Evolutionary conservation across 2,113 vertebrate species (phyloP).

Genomic region (Actenoides lindsayi): DNA sequence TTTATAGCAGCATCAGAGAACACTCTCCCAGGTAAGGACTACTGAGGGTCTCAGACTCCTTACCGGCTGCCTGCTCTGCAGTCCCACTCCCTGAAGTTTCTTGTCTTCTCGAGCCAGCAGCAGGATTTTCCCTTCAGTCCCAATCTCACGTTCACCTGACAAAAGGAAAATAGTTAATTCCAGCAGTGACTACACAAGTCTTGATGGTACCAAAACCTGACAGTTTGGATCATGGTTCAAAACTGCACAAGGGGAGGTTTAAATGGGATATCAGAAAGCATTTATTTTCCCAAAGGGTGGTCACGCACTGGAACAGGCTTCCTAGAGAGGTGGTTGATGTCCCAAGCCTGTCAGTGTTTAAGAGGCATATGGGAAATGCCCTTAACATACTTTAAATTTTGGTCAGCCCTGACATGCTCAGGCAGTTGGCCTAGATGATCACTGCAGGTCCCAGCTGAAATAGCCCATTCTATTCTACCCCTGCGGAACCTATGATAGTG

Average conservation of each 20-base stretch:
- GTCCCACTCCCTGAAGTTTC: conserved; percentile 78
- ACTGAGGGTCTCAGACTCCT: neutral
- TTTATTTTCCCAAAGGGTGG: neutral
- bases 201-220: neutral
- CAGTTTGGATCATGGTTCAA: neutral
- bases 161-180: neutral
- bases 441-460: neutral
- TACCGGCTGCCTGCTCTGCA: conserved; percentile 80
- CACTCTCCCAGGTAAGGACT: neutral
- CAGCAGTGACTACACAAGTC: neutral
- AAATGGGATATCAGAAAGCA: neutral
- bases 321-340: neutral
- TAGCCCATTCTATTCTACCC: neutral
- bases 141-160: conserved; percentile 79
- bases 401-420: neutral
- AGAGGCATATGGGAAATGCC: neutral
- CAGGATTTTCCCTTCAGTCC: conserved; percentile 80
- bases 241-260: neutral
- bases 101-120: conserved; percentile 81
- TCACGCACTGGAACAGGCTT: neutral
- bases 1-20: neutral
- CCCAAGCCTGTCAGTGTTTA: neutral
- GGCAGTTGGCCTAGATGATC: neutral
- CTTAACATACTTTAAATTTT: neutral
- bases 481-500: neutral